Evolutionary conservation across 2,888 invertebrate species (phyloP).

Genomic region (Lepidocyrtinus sp.): DNA sequence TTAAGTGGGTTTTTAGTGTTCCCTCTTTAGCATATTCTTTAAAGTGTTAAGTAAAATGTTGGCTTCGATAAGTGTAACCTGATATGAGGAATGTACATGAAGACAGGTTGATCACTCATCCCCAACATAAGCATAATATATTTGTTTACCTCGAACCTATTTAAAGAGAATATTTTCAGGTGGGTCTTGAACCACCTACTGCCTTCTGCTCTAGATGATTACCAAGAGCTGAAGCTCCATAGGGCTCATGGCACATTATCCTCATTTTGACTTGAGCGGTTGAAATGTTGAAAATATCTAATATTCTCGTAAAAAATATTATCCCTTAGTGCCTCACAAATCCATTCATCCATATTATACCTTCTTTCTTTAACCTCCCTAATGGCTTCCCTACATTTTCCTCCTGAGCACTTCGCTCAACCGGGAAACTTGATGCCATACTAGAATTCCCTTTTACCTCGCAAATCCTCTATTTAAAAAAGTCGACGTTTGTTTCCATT

Average conservation of each 20-base stretch:
- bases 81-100: no score
- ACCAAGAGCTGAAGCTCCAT: no score
- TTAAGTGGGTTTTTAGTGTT: no score
- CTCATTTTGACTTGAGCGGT: conserved; percentile 2
- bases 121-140: no score
- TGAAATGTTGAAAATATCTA: background rate
- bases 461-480: no score
- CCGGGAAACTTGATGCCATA: conserved; percentile 7
- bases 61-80: no score
- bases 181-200: background rate
- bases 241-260: conserved; percentile 1
- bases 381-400: conserved; percentile 6
- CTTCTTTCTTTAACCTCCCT: background rate
- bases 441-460: conserved; percentile 8
- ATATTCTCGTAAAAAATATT: background rate
- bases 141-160: no score
- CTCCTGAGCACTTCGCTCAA: no score
- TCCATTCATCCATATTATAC: background rate
- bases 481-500: no score
- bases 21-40: no score
- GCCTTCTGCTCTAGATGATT: background rate
- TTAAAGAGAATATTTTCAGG: no score
- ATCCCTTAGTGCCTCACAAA: background rate
- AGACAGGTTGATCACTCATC: conserved; percentile 9
- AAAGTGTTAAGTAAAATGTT: no score